These are phyloP conservation scores for Pseudomyrmex dendroicus DNA, from an alignment of 1,140 invertebrate genomes.

Conservation along the genomic window DNA sequence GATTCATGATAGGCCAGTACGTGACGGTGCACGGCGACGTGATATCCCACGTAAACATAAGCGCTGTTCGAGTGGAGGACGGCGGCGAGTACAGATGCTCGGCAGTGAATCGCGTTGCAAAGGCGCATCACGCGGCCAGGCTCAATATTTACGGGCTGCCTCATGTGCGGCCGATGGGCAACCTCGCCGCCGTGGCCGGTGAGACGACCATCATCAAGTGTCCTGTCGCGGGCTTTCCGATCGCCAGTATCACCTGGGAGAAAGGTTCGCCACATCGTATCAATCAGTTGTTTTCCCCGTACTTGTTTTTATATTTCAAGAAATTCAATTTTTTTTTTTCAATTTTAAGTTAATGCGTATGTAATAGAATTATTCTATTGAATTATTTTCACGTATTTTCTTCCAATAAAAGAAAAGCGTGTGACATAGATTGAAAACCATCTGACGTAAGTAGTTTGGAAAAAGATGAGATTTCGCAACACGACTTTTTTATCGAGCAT, in stretches of 20 bases:
- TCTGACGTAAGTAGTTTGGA: not conserved
- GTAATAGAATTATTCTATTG: too few species aligned
- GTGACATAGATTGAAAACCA: not conserved
- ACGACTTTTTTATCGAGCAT: not conserved
- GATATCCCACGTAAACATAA: conserved; percentile 97
- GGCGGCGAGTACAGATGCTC: conserved; percentile 96
- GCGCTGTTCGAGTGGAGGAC: conserved; percentile 94
- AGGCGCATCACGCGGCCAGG: conserved; percentile 91
- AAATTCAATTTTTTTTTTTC: not conserved
- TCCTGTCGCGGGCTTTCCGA: conserved; percentile 96
- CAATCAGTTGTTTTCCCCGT: not conserved
- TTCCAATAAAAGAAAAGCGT: not conserved
- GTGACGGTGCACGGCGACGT: conserved; percentile 96
- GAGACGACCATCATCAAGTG: conserved; percentile 94
- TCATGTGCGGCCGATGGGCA: conserved; percentile 95
- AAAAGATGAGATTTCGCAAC: not conserved
- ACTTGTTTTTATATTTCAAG: not conserved
- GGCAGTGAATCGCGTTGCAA: conserved; percentile 92
- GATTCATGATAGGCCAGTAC: conserved; percentile 95
- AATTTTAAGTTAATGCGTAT: not conserved
- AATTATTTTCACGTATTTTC: not conserved
- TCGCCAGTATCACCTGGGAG: conserved; percentile 95
- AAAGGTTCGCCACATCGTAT: conserved; percentile 87
- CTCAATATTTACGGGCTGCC: conserved; percentile 97
- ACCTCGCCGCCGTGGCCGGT: conserved; percentile 95